phyloP scores from a whole-genome alignment of 1,140 invertebrate genomes.

The Papilio dardanus region DNA sequence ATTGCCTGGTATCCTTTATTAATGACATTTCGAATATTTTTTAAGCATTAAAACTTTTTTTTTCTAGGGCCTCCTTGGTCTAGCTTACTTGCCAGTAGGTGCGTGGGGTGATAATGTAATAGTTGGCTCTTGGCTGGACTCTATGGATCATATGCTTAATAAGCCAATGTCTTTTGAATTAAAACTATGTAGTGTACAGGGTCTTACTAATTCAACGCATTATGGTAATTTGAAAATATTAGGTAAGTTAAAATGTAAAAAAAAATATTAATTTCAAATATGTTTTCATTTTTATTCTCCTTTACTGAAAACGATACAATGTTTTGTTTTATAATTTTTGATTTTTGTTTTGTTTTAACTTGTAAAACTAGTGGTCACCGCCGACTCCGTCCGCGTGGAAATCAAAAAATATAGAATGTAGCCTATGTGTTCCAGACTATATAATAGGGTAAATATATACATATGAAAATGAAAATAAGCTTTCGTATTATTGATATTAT shows the following conservation, averaged over 20 bases:
- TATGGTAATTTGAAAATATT: slow-evolving; percentile 70
- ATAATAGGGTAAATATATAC: too few relatives aligned
- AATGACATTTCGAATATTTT: not conserved
- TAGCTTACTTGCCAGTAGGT: slow-evolving; percentile 71
- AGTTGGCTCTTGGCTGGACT: slow-evolving; percentile 74
- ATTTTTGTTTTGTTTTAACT: too few relatives aligned
- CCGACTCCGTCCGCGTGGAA: too few relatives aligned
- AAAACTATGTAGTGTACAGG: slow-evolving; percentile 64
- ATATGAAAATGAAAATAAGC: too few relatives aligned
- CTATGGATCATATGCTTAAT: slow-evolving; percentile 54
- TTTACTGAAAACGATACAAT: too few relatives aligned
- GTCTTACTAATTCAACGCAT: slow-evolving; percentile 65
- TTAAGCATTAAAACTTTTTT: not conserved
- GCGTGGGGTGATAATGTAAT: slow-evolving; percentile 69
- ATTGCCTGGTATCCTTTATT: too few relatives aligned
- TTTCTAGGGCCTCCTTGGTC: slow-evolving; percentile 67
- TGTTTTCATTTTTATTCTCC: too few relatives aligned
- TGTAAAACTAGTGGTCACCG: too few relatives aligned
- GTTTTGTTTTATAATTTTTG: too few relatives aligned
- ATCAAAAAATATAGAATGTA: too few relatives aligned
- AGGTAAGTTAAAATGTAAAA: slow-evolving; percentile 55
- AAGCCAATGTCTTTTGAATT: slow-evolving; percentile 65
- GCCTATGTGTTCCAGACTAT: too few relatives aligned
- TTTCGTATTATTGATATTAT: too few relatives aligned
- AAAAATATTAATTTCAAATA: not conserved